Percentiles rank a stretch among this genome's conserved stretches.
Conservation (phyloP, 2,113 vertebrate species). For the Amblyornis subalaris region DNA sequence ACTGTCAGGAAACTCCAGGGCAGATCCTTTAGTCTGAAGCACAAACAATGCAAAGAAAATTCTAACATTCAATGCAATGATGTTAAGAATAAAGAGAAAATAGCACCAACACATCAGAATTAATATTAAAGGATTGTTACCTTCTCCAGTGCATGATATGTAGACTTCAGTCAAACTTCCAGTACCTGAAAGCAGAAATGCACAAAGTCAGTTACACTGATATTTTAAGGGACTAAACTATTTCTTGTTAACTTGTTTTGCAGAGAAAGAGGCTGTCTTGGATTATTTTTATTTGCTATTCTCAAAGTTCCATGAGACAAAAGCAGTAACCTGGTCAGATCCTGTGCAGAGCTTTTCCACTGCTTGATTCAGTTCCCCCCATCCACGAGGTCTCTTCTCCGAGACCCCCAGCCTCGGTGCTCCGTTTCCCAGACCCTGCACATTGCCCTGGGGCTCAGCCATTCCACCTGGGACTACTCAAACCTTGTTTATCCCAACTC, state of each 20-base stretch:
- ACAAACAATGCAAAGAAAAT: neutral
- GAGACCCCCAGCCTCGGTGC: accelerated
- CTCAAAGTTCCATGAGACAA: neutral
- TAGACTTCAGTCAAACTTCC: conserved; percentile 14
- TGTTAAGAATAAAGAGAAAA: neutral
- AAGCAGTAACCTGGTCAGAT: neutral
- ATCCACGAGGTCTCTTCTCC: neutral
- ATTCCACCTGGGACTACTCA: neutral
- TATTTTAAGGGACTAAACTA: neutral
- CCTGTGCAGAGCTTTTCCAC: neutral
- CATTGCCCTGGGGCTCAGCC: neutral
- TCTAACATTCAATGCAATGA: neutral
- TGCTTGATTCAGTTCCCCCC: neutral
- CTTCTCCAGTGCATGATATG: neutral
- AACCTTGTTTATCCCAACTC: neutral
- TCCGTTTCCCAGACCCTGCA: neutral
- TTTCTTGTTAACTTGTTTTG: neutral
- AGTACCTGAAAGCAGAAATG: conserved; percentile 22
- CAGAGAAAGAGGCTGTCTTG: neutral
- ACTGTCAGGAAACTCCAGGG: neutral
- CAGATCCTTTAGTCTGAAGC: neutral
- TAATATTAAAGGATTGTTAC: neutral
- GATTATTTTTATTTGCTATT: neutral
- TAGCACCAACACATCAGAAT: neutral
- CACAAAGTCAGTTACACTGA: neutral